Evolutionary conservation across 2,888 invertebrate genomes (phyloP).

Genomic region (Hololepta plana): DNA sequence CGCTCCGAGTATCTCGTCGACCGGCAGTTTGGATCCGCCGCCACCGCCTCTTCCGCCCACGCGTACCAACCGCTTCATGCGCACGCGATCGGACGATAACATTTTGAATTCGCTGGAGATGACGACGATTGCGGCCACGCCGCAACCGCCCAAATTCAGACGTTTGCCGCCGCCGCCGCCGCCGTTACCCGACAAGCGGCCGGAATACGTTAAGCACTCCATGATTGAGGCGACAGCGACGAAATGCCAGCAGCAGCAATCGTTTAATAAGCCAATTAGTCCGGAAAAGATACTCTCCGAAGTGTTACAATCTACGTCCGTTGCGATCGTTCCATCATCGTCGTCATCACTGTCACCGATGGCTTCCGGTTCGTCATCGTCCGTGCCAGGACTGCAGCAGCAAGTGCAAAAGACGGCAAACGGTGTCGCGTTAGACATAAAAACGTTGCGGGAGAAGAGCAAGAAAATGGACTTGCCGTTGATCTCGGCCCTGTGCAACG

Average conservation of each 20-base stretch:
- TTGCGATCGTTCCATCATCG: too few relatives aligned
- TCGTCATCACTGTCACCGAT: too few relatives aligned
- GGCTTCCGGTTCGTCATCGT: too few relatives aligned
- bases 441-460: conserved; percentile 71
- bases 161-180: conserved; percentile 33
- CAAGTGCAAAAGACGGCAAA: too few relatives aligned
- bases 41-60: conserved; percentile 42
- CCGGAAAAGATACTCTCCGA: conserved; percentile 28
- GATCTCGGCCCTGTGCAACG: conserved; percentile 86
- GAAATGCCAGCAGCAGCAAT: too few relatives aligned
- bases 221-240: too few relatives aligned
- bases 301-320: too few relatives aligned
- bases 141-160: conserved; percentile 33
- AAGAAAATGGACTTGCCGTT: conserved; percentile 79
- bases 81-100: conserved; percentile 68
- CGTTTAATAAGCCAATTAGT: too few relatives aligned
- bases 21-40: conserved; percentile 42
- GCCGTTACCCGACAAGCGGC: conserved; percentile 24
- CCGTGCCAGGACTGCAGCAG: too few relatives aligned
- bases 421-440: conserved; percentile 66
- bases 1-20: conserved; percentile 44
- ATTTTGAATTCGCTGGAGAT: conserved; percentile 51
- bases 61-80: conserved; percentile 34
- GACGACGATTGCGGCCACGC: conserved; percentile 28
- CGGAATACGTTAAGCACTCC: conserved; percentile 5